Evolutionary conservation across 2,113 vertebrate species (phyloP).

Genomic region (Brachypodius melanocephalos): DNA sequence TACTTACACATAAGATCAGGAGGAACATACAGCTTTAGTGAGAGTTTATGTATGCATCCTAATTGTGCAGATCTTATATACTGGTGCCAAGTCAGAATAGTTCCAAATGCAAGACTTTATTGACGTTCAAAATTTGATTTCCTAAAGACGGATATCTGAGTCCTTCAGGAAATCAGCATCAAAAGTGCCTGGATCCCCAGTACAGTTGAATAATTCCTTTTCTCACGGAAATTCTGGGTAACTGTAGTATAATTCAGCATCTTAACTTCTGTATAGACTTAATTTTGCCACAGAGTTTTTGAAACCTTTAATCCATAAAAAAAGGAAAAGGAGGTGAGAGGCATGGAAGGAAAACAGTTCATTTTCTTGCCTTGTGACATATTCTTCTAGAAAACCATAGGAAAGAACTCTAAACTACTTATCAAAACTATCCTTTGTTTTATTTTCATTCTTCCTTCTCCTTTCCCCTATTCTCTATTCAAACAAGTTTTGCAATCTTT

Average conservation of each 20-base stretch:
- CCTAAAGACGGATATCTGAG: background rate
- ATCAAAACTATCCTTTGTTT: background rate
- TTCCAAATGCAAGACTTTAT: background rate
- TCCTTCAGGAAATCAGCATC: background rate
- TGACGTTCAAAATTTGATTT: background rate
- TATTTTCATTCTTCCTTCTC: conserved; percentile 6
- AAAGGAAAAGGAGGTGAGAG: background rate
- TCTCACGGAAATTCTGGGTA: background rate
- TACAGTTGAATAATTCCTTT: background rate
- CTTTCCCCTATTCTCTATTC: conserved; percentile 6
- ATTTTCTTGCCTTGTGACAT: background rate
- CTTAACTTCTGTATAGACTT: background rate
- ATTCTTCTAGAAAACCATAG: background rate
- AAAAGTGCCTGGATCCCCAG: background rate
- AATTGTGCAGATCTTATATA: background rate
- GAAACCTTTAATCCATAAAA: background rate
- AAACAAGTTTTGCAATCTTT: conserved; percentile 13
- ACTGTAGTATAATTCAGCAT: background rate
- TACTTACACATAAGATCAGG: background rate
- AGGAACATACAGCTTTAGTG: background rate
- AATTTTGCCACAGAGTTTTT: background rate
- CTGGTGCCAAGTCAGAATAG: background rate
- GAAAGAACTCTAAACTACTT: background rate
- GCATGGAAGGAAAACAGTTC: background rate
- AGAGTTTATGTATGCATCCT: background rate